Percentiles rank a stretch among this genome's conserved stretches.
phyloP scores from a whole-genome alignment of 30 jellyfish, hydroid and myxozoan genomes.

The Rhopilema esculentum region DNA sequence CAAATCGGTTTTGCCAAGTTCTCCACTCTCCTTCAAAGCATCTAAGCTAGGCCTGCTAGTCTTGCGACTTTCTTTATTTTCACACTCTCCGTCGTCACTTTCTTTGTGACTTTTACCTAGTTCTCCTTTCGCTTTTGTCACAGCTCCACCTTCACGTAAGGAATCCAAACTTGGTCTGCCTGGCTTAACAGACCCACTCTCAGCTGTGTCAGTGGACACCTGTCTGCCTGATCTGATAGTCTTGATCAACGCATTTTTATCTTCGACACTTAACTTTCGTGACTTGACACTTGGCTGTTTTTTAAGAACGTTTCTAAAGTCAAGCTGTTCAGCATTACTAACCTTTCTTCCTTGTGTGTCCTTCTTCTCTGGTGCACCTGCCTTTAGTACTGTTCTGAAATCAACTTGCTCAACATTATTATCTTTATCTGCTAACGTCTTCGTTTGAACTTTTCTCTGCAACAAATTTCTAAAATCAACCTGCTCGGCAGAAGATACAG shows the following conservation, averaged over 20 bases:
- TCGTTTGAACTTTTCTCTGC: constrained; percentile 74
- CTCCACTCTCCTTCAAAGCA: constrained; percentile 77
- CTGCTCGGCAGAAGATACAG: constrained; percentile 79
- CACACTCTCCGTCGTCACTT: constrained; percentile 48
- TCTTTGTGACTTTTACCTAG: constrained; percentile 46
- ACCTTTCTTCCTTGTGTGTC: constrained; percentile 49
- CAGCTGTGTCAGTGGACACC: neutral
- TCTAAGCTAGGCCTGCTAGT: constrained; percentile 64
- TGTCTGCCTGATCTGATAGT: constrained; percentile 41
- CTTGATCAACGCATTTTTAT: constrained; percentile 45
- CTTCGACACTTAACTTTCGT: constrained; percentile 47
- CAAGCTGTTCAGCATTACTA: constrained; percentile 87
- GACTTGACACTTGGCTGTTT: constrained; percentile 70
- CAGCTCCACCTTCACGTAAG: constrained; percentile 47
- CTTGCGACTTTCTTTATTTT: constrained; percentile 34
- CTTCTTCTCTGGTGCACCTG: constrained; percentile 76
- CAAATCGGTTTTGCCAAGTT: constrained; percentile 56
- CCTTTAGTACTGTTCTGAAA: constrained; percentile 86
- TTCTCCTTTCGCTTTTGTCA: constrained; percentile 53
- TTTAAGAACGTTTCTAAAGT: constrained; percentile 85
- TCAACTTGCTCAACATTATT: constrained; percentile 92
- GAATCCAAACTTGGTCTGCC: constrained; percentile 65
- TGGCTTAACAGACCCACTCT: constrained; percentile 24
- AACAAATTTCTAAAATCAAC: constrained; percentile 89
- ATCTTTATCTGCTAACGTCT: constrained; percentile 78